Conservation (phyloP, 2,888 invertebrate species). For the Scaptomyza tumidula region DNA sequence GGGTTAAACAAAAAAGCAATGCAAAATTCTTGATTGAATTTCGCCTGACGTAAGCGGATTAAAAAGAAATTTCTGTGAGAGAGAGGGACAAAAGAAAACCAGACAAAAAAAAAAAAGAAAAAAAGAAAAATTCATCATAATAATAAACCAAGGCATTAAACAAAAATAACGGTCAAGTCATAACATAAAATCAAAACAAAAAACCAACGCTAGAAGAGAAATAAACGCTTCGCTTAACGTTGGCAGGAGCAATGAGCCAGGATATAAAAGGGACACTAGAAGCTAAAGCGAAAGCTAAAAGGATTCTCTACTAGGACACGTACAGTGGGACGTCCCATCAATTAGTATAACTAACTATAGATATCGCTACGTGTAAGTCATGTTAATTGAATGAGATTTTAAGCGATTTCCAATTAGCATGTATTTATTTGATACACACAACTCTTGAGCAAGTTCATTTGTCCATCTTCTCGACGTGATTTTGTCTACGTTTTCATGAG, state of each 20-base stretch:
- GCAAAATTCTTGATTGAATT: constrained; percentile 74
- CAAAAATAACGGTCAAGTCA: constrained; percentile 62
- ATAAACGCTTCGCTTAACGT: constrained; percentile 23
- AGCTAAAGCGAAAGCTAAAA: constrained; percentile 2
- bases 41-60: constrained; percentile 74
- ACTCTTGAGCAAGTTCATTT: neutral
- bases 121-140: constrained; percentile 23
- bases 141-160: constrained; percentile 62
- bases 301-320: constrained; percentile 47
- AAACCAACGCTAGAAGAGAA: constrained; percentile 34
- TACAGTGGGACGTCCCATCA: constrained; percentile 25
- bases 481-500: neutral
- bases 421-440: neutral
- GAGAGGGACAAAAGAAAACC: constrained; percentile 16
- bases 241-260: constrained; percentile 12
- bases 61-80: constrained; percentile 64
- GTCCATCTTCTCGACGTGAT: neutral
- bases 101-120: constrained; percentile 20
- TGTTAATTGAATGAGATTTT: constrained; percentile 20
- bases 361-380: constrained; percentile 19
- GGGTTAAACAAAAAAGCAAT: constrained; percentile 33
- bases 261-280: constrained; percentile 12
- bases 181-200: constrained; percentile 48
- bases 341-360: constrained; percentile 38
- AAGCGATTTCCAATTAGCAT: constrained; percentile 40